Percentiles rank a stretch among this genome's conserved stretches.
These are phyloP conservation scores for Pachyramphus minor DNA, from an alignment of 2,113 vertebrate species.

Conservation along the genomic window DNA sequence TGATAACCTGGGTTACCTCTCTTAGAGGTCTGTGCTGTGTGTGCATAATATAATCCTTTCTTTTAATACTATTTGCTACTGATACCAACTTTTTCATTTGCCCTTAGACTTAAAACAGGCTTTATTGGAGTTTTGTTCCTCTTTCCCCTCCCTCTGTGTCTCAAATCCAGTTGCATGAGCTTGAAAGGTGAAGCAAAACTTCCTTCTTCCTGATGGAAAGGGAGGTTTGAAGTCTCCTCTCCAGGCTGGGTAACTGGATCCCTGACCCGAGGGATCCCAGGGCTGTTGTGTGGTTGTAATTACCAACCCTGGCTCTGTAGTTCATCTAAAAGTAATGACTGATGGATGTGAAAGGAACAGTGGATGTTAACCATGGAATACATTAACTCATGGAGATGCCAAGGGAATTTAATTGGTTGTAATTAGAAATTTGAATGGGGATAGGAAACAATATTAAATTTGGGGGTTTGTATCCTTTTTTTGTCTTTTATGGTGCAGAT, in stretches of 20 bases:
- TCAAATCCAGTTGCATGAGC: background rate
- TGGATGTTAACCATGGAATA: conserved; percentile 51
- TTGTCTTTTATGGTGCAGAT: background rate
- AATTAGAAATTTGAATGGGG: background rate
- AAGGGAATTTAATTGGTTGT: background rate
- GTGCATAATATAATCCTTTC: background rate
- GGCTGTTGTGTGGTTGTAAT: background rate
- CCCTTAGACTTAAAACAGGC: background rate
- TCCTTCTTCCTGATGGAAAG: background rate
- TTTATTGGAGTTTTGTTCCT: background rate
- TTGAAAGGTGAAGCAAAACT: background rate
- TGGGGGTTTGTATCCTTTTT: background rate
- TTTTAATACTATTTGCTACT: background rate
- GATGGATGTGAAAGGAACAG: background rate
- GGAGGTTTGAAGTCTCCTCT: background rate
- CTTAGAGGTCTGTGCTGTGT: background rate
- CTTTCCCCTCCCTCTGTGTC: accelerated
- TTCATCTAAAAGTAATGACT: conserved; percentile 60
- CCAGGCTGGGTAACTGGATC: conserved; percentile 13
- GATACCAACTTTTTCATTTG: background rate
- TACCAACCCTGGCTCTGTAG: background rate
- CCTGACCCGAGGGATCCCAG: background rate
- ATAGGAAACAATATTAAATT: background rate
- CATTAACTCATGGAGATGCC: background rate
- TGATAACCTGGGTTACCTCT: background rate